Evolutionary conservation across 2,797 vertebrate genomes (phyloP).

Genomic region (Acridotheres tristis): DNA sequence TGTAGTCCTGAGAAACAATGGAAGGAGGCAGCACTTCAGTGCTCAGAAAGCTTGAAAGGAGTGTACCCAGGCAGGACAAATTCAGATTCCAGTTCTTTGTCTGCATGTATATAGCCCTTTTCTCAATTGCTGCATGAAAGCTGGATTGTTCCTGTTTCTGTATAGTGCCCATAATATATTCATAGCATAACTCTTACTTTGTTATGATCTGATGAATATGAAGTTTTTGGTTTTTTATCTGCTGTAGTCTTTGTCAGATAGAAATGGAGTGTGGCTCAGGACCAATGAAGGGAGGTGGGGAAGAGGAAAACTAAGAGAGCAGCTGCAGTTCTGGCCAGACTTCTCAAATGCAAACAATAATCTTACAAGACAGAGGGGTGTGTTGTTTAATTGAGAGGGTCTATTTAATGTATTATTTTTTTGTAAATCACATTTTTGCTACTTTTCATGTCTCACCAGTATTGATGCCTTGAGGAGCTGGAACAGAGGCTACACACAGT

Average conservation of each 20-base stretch:
- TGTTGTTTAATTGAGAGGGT: not conserved
- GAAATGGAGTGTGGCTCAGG: not conserved
- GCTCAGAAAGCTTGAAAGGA: conserved; percentile 4
- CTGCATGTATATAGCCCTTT: not conserved
- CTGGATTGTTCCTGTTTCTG: not conserved
- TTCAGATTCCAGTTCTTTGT: not conserved
- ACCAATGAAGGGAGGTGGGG: not conserved
- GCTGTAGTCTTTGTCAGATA: not conserved
- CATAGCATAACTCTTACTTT: not conserved
- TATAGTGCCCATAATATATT: not conserved
- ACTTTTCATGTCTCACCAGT: not conserved
- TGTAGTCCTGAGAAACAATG: conserved; percentile 28
- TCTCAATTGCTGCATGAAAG: not conserved
- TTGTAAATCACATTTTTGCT: not conserved
- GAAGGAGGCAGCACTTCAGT: not conserved
- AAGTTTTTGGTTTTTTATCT: not conserved
- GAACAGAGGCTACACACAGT: no score
- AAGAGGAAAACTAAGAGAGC: not conserved
- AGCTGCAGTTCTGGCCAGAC: not conserved
- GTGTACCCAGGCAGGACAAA: not conserved
- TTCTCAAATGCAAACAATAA: not conserved
- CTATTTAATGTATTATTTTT: not conserved
- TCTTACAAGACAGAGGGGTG: not conserved
- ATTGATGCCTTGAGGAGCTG: no score
- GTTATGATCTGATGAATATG: not conserved